These are phyloP conservation scores for Lytechinus variegatus DNA, from an alignment of 35 echinoderm and acorn worm species.

Conservation along the genomic window DNA sequence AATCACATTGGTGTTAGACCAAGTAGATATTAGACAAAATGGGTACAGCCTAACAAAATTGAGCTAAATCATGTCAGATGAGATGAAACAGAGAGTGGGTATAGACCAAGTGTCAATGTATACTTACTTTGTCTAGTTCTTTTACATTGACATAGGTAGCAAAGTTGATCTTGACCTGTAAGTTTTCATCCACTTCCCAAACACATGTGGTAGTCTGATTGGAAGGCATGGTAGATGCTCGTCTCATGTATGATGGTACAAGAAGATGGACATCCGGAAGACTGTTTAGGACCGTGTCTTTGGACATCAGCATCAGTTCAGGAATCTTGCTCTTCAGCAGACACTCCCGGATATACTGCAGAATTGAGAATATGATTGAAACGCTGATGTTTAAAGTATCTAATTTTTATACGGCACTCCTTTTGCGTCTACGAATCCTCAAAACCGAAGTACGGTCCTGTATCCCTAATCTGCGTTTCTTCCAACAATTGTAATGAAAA, in stretches of 20 bases:
- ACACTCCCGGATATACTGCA: slow-evolving; percentile 92
- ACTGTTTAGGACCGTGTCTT: slow-evolving; percentile 92
- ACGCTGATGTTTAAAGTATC: too few relatives aligned
- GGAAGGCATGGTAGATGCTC: slow-evolving; percentile 58
- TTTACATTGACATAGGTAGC: slow-evolving; percentile 99
- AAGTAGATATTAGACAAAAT: too few relatives aligned
- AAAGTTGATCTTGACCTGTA: slow-evolving; percentile 95
- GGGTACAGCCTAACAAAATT: too few relatives aligned
- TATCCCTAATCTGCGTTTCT: too few relatives aligned
- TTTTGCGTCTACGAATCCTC: too few relatives aligned
- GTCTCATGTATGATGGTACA: slow-evolving; percentile 92
- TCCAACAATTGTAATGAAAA: too few relatives aligned
- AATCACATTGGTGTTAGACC: too few relatives aligned
- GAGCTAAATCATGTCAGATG: too few relatives aligned
- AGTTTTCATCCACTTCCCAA: slow-evolving; percentile 73
- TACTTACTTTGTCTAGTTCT: slow-evolving; percentile 93
- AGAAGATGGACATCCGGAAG: slow-evolving; percentile 82
- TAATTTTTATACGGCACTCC: too few relatives aligned
- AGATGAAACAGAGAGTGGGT: too few relatives aligned
- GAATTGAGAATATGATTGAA: not conserved
- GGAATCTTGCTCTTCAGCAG: slow-evolving; percentile 79
- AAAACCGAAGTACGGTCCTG: too few relatives aligned
- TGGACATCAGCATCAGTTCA: slow-evolving; percentile 97
- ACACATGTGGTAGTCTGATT: slow-evolving; percentile 68
- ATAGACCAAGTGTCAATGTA: not conserved